Conservation (phyloP, 2,113 vertebrate genomes). For the Rhynchopsitta pachyrhyncha region DNA sequence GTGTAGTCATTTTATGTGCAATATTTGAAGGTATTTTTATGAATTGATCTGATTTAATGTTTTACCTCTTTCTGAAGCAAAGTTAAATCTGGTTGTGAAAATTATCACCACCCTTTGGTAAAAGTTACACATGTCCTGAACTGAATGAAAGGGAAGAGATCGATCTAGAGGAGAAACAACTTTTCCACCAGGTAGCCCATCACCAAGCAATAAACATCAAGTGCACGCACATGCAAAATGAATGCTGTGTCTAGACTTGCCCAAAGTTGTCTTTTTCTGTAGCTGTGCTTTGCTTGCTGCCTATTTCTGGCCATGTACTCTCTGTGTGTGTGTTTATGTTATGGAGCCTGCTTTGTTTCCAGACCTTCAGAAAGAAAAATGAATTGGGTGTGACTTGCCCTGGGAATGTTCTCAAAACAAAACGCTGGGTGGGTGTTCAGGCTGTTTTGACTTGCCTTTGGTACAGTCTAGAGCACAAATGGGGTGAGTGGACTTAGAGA, state of each 20-base stretch:
- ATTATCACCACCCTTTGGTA: not conserved
- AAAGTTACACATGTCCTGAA: not conserved
- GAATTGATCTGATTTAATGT: not conserved
- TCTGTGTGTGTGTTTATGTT: not conserved
- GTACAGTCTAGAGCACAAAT: not conserved
- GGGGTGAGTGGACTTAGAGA: not conserved
- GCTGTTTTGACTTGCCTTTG: constrained; percentile 16
- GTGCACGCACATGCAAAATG: fast-evolving
- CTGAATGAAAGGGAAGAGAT: not conserved
- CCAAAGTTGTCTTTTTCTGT: not conserved
- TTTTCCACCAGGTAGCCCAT: not conserved
- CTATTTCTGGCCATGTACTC: not conserved
- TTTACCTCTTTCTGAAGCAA: not conserved
- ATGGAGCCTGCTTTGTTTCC: not conserved
- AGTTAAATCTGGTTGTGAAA: not conserved
- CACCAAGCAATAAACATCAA: not conserved
- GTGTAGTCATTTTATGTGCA: not conserved
- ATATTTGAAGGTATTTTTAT: not conserved
- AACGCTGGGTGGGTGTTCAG: not conserved
- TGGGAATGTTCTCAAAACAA: constrained; percentile 47
- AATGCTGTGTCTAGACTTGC: not conserved
- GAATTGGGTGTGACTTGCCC: not conserved
- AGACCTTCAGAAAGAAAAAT: not conserved
- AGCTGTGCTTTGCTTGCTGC: not conserved
- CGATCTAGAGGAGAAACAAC: not conserved